These are phyloP conservation scores for Hemaris fuciformis DNA, from an alignment of 2,888 invertebrate species.

Conservation along the genomic window DNA sequence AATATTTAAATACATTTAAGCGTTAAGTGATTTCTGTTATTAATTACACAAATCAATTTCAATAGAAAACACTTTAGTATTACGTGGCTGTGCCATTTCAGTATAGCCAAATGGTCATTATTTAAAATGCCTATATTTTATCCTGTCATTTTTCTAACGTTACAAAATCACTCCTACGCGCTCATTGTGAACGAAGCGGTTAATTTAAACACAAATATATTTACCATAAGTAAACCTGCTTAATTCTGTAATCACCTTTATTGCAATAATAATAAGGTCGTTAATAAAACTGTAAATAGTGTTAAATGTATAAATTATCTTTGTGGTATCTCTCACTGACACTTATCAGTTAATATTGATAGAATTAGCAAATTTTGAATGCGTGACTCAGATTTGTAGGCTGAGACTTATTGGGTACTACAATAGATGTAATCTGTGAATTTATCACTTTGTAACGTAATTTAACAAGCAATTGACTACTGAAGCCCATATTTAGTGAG, in stretches of 20 bases:
- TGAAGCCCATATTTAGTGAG: slow-evolving; percentile 11
- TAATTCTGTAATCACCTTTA: slow-evolving; percentile 16
- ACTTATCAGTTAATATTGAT: slow-evolving; percentile 35
- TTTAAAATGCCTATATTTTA: slow-evolving; percentile 35
- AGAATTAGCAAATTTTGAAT: slow-evolving; percentile 48
- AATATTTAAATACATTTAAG: neutral
- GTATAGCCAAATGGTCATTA: slow-evolving; percentile 32
- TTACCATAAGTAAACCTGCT: neutral
- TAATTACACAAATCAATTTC: slow-evolving; percentile 11
- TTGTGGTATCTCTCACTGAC: slow-evolving; percentile 1
- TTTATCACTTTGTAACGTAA: slow-evolving; percentile 53
- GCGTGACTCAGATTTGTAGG: slow-evolving; percentile 53
- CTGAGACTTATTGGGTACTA: slow-evolving; percentile 36
- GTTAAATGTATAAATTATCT: slow-evolving; percentile 3
- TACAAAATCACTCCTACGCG: slow-evolving; percentile 60
- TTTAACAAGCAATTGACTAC: slow-evolving; percentile 40
- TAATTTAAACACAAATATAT: neutral
- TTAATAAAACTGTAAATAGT: neutral
- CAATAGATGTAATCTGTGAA: slow-evolving; percentile 50
- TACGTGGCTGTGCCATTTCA: slow-evolving; percentile 23
- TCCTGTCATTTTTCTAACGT: slow-evolving; percentile 58
- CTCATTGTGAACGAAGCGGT: slow-evolving; percentile 42
- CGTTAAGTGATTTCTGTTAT: slow-evolving; percentile 3
- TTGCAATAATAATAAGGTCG: fast-evolving
- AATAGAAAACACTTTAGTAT: slow-evolving; percentile 14